These are phyloP conservation scores for Sus scrofa DNA, from an alignment of 2,113 vertebrate genomes.

Conservation along the genomic window DNA sequence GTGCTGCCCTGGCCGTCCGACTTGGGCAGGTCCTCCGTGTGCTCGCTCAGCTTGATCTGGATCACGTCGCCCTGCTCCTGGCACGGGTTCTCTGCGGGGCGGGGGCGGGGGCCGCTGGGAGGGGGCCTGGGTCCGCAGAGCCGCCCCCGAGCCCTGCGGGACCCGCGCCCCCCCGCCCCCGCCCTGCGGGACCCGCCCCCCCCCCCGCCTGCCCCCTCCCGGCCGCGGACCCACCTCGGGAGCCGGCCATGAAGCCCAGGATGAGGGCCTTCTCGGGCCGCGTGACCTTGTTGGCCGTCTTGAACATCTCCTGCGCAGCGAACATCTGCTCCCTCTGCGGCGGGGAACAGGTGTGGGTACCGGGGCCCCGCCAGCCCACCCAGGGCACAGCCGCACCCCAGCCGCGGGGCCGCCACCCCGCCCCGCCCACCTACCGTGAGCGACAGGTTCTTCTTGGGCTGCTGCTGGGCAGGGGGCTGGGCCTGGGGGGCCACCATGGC, in stretches of 20 bases:
- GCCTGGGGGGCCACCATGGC: slow-evolving; percentile 91
- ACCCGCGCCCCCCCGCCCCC: accelerated
- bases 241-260: slow-evolving; percentile 99
- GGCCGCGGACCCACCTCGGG: slow-evolving; percentile 89
- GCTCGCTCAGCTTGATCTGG: slow-evolving; percentile 99
- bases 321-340: slow-evolving; percentile 97
- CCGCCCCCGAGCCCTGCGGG: accelerated
- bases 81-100: slow-evolving; percentile 98
- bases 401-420: neutral
- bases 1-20: slow-evolving; percentile 98
- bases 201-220: accelerated
- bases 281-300: slow-evolving; percentile 99
- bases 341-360: neutral
- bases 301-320: slow-evolving; percentile 99
- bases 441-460: slow-evolving; percentile 95
- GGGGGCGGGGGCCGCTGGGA: neutral
- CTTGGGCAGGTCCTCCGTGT: slow-evolving; percentile 97
- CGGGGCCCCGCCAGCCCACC: accelerated
- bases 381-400: accelerated
- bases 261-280: slow-evolving; percentile 98
- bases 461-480: slow-evolving; percentile 87
- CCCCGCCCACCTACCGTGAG: slow-evolving; percentile 91
- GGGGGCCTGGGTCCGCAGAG: neutral
- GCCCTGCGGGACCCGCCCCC: accelerated
- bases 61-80: slow-evolving; percentile 99